Evolutionary conservation across 2,888 invertebrate species (phyloP), one percentile per base, ranked within the genome.

Genomic region (Leptogaster cylindrica): DNA sequence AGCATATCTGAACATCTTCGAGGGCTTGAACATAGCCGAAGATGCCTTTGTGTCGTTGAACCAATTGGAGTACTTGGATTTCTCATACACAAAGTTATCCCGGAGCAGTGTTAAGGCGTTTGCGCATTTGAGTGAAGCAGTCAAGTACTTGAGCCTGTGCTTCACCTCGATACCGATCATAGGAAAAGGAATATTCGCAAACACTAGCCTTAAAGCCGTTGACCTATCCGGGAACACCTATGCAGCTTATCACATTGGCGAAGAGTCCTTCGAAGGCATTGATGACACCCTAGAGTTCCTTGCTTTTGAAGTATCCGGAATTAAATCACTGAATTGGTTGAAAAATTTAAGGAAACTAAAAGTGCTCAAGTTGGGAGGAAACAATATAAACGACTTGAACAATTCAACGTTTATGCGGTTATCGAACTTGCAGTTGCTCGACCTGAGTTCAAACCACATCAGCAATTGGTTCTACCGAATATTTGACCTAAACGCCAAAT

Each of bases 171-270:
- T 86, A 6, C 75, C 77, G 0, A 74, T 75, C 33, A 73, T 86
- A 0, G 73, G 77, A 4, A 74, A 76, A 2, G 73, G 75, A 0
- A 73, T 82, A 1, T 86, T 87, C 51, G 76, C 75, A 2, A 77
- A 77, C 0, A 84, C 83, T 0, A 76, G 78, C 0, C 65, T 88
- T 0, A 80, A 77, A 65, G 78, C 78, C 0, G 73, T 88, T 2
- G 87, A 88, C 70, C 36, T 88, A n/a, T 85, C 86, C 0, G 83
- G 84, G 0, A 87, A 87, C 72, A 74, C 74, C 0, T 81, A 81
- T 0, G 77, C 84, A 0, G 74, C 77, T 2, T 72, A 74, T 51
- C 75, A 74, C 25, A 73, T 78, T 2, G 72, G 75, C 0, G 71
- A 72, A 0, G 75, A 77, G 33, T 75, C 80, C 0, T 79, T 87